Evolutionary conservation across 2,888 invertebrate genomes (phyloP).

Genomic region (Ellobium chinense): DNA sequence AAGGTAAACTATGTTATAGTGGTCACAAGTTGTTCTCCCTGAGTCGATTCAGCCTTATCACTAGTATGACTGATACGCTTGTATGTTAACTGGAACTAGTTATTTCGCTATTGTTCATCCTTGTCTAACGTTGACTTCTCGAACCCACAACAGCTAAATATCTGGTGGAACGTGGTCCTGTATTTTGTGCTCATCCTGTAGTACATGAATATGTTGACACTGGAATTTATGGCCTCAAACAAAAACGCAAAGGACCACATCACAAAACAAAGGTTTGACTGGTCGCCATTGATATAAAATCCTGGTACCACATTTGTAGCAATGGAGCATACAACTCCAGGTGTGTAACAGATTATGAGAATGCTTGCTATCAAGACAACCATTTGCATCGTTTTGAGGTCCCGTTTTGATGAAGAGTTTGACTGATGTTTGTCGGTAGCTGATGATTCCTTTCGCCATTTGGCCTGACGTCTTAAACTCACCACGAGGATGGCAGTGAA

Average conservation of each 20-base stretch:
- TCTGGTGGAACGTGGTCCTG: too few species aligned
- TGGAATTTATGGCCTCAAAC: not conserved
- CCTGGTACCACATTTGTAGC: not conserved
- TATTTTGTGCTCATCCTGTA: constrained; percentile 7
- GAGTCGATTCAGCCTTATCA: too few species aligned
- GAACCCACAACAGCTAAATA: too few species aligned
- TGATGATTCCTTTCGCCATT: not conserved
- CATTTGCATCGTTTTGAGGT: not conserved
- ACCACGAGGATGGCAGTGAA: not conserved
- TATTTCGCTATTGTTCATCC: too few species aligned
- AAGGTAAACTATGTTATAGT: too few species aligned
- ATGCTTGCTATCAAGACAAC: not conserved
- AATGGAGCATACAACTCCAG: not conserved
- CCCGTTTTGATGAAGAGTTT: not conserved
- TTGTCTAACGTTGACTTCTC: too few species aligned
- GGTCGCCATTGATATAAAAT: not conserved
- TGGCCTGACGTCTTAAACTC: not conserved
- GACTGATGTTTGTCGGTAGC: not conserved
- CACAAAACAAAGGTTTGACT: not conserved
- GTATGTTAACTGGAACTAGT: too few species aligned
- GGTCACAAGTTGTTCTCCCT: too few species aligned
- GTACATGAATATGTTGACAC: constrained; percentile 9
- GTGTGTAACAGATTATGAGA: not conserved
- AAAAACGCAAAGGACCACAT: constrained; percentile 6
- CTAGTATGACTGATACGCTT: too few species aligned